Percentiles rank a stretch among this genome's conserved stretches.
phyloP scores from a whole-genome alignment of 2,797 vertebrate species.

The Phyllotis vaccarum region DNA sequence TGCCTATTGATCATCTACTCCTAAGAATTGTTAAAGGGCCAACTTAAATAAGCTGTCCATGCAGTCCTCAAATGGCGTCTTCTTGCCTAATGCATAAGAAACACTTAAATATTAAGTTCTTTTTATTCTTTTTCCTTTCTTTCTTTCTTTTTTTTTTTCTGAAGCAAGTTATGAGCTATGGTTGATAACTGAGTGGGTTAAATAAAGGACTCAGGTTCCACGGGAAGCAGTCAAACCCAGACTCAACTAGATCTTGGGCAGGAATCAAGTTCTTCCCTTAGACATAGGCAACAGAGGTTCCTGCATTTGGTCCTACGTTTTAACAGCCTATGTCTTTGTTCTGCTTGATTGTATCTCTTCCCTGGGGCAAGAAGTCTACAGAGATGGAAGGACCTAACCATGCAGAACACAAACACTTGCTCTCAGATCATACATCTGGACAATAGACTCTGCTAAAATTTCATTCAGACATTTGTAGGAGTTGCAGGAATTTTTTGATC shows the following conservation, averaged over 20 bases:
- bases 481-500: background rate
- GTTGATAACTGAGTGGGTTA: background rate
- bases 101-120: constrained; percentile 13
- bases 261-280: background rate
- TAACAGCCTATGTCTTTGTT: background rate
- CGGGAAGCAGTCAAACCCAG: background rate
- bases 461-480: background rate
- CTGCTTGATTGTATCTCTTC: background rate
- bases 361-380: background rate
- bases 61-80: constrained; percentile 16
- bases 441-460: background rate
- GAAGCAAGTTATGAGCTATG: background rate
- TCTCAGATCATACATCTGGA: background rate
- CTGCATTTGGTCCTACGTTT: background rate
- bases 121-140: too few species aligned
- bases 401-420: background rate
- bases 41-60: constrained; percentile 42
- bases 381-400: background rate
- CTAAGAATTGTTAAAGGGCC: constrained; percentile 42
- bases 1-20: constrained; percentile 65
- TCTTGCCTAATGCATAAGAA: constrained; percentile 26
- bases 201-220: background rate
- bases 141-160: background rate
- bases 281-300: background rate
- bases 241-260: background rate